Conservation (phyloP, 1,140 invertebrate species). For the Drosophila setifemur region DNA sequence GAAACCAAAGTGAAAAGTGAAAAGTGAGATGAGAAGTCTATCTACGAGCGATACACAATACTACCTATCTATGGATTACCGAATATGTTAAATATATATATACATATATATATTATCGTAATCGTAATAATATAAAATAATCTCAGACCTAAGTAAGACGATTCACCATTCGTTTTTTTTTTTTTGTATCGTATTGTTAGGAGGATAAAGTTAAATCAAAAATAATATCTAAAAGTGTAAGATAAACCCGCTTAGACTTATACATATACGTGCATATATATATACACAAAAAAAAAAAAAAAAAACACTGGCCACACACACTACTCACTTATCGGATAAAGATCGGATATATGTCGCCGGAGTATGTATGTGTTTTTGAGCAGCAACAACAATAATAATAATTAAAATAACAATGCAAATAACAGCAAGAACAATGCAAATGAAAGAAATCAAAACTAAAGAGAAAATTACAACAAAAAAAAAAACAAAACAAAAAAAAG, state of each 20-base stretch:
- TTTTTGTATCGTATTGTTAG: conserved; percentile 36
- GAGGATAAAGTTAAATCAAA: conserved; percentile 45
- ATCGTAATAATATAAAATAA: conserved; percentile 36
- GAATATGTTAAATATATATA: conserved; percentile 50
- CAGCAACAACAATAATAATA: conserved; percentile 5
- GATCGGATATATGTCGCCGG: neutral
- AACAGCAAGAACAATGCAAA: conserved; percentile 6
- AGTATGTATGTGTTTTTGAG: conserved; percentile 3
- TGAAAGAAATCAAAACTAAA: conserved; percentile 51
- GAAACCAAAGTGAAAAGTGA: conserved; percentile 49
- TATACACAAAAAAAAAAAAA: neutral
- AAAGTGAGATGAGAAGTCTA: too few relatives aligned
- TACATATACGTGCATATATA: conserved; percentile 24
- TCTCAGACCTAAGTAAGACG: conserved; percentile 22
- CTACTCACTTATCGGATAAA: neutral
- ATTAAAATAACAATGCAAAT: conserved; percentile 11
- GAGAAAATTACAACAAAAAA: conserved; percentile 7
- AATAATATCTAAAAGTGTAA: conserved; percentile 40
- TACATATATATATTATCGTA: too few relatives aligned
- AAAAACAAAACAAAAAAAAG: conserved; percentile 5
- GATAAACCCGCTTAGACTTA: conserved; percentile 41
- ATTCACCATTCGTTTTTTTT: conserved; percentile 29
- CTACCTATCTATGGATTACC: conserved; percentile 48
- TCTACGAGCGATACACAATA: conserved; percentile 35
- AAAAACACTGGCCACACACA: neutral